Evolutionary conservation across 2,797 vertebrate genomes (phyloP), one percentile per base, ranked within the genome.

Genomic region (Australoheros facetus): DNA sequence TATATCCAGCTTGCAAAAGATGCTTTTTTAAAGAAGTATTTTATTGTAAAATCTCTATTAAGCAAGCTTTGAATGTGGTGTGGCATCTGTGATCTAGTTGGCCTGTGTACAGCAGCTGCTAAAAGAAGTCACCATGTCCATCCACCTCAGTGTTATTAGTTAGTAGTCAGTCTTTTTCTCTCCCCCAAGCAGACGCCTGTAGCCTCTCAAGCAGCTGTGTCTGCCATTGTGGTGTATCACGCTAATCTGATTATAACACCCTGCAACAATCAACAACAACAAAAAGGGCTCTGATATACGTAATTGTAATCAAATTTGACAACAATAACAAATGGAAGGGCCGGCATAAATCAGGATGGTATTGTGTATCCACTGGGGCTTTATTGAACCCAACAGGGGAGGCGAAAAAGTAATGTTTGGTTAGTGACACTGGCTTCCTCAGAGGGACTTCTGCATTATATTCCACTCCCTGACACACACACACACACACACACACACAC

Each of bases 141-240:
- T 79, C 78, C 77, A 70, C 81, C 79, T 82, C 82, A 89, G 80
- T 78, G 90, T 89, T 90, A 87, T 87, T 73, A 54, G 55, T 78
- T 56, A 54, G 71, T 48, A 56, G 66, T 59, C 39, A 16, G 28
- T 60, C 30, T 51, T 59, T 53, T 12, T 48, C 26, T 30, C 45
- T 60, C 45, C 48, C 73, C 81, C 76, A 74, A 84, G 83, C 90
- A 92, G 93, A 94, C 58, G 86, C 83, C 91, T 91, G 88, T 80
- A 85, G 92, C 90, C 85, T 87, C 90, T 93, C 87, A 87, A 92
- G 91, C 95, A 95, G 94, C 94, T 95, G 95, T 93, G 92, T 87
- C 90, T 87, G 77, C 82, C 80, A 85, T 87, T 92, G 89, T 88
- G 87, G 91, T 34, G 64, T 90, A 87, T 91, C 90, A 91, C 84